Evolutionary conservation across 2,888 invertebrate species (phyloP).

Genomic region (Agrotis clavis): DNA sequence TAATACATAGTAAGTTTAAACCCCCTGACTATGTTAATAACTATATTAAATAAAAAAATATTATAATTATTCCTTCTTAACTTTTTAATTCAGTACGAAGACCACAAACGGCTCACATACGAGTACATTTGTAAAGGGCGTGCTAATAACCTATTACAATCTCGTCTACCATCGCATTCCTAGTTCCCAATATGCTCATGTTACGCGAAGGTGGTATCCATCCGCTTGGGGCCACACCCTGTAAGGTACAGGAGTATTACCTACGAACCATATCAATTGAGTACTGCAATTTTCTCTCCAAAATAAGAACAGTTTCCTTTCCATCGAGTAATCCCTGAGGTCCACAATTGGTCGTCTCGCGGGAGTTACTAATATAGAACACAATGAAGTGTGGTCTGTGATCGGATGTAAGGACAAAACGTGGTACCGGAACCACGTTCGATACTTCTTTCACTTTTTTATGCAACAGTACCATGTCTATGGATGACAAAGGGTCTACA

Average conservation of each 20-base stretch:
- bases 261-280: constrained; percentile 56
- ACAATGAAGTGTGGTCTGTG: constrained; percentile 66
- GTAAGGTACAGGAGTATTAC: constrained; percentile 49
- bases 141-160: constrained; percentile 40
- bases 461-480: constrained; percentile 14
- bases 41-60: not conserved
- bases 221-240: constrained; percentile 51
- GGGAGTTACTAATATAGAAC: constrained; percentile 72
- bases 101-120: not conserved
- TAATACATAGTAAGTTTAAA: too few relatives aligned
- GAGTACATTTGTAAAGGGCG: not conserved
- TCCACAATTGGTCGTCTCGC: constrained; percentile 57
- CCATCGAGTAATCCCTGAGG: constrained; percentile 63
- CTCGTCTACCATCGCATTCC: constrained; percentile 42
- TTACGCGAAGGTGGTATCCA: constrained; percentile 45
- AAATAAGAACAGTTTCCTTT: constrained; percentile 73
- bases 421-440: constrained; percentile 55
- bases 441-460: constrained; percentile 50
- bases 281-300: constrained; percentile 66
- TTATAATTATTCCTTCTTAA: not conserved
- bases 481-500: not conserved
- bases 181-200: constrained; percentile 43
- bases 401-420: constrained; percentile 57
- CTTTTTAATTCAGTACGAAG: not conserved
- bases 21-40: too few relatives aligned